These are phyloP conservation scores for Callipepla squamata DNA, from an alignment of 2,113 vertebrate species.

Conservation along the genomic window DNA sequence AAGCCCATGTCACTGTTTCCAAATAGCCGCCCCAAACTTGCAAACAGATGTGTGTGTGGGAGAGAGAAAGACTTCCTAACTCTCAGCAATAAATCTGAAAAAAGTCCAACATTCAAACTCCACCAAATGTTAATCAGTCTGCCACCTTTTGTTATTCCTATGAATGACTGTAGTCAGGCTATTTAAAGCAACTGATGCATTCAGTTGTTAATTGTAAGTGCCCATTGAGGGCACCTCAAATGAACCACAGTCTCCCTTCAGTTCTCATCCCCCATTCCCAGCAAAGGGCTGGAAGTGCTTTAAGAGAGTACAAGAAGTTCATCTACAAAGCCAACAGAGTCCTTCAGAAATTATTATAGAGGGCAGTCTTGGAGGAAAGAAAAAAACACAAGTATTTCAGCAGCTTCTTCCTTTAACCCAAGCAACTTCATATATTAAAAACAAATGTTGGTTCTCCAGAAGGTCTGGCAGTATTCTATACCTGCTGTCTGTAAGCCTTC, in stretches of 20 bases:
- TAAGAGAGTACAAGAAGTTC: constrained; percentile 29
- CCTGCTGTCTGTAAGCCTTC: not conserved
- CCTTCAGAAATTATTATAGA: not conserved
- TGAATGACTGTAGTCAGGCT: constrained; percentile 60
- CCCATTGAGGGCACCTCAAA: constrained; percentile 48
- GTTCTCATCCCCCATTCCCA: constrained; percentile 41
- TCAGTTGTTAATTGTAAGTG: constrained; percentile 62
- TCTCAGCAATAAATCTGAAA: constrained; percentile 21
- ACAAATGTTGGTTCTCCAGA: accelerated
- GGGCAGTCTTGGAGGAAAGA: not conserved
- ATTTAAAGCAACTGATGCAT: constrained; percentile 67
- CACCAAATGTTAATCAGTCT: constrained; percentile 37
- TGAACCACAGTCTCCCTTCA: constrained; percentile 46
- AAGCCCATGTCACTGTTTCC: not conserved
- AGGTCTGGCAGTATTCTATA: not conserved
- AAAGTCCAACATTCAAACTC: constrained; percentile 4
- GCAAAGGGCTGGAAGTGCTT: constrained; percentile 18
- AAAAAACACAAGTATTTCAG: not conserved
- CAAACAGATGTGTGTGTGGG: constrained; percentile 2
- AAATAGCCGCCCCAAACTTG: not conserved
- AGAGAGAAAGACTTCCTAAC: constrained; percentile 33
- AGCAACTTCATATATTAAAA: not conserved
- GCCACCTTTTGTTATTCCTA: constrained; percentile 52
- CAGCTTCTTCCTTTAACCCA: not conserved
- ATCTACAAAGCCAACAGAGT: not conserved